A percentile compares a stretch with the other conserved stretches of the same genome.
phyloP scores from a whole-genome alignment of 2,113 vertebrate genomes.

The Xyrauchen texanus region DNA sequence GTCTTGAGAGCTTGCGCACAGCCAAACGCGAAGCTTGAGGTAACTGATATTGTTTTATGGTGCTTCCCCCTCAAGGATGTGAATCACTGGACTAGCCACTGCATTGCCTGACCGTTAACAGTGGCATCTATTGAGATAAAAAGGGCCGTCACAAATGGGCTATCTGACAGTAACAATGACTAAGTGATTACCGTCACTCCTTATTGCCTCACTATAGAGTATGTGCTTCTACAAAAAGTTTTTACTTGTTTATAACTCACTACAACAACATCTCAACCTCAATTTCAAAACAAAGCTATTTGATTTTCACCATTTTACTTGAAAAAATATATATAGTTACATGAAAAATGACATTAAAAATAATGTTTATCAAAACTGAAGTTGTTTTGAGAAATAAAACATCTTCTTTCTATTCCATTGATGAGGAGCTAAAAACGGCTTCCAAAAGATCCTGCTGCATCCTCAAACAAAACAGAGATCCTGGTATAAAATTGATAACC shows the following conservation, averaged over 20 bases:
- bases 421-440: neutral
- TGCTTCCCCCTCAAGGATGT: conserved; percentile 7
- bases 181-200: neutral
- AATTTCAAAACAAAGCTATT: too few species aligned
- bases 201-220: neutral
- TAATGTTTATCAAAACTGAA: too few species aligned
- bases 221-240: too few species aligned
- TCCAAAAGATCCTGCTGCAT: too few species aligned
- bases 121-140: neutral
- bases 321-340: too few species aligned
- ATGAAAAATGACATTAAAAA: too few species aligned
- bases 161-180: neutral
- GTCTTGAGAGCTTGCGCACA: neutral
- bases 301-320: too few species aligned
- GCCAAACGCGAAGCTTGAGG: neutral
- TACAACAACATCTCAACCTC: too few species aligned
- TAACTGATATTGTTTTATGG: conserved; percentile 7
- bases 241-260: too few species aligned
- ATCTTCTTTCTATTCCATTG: too few species aligned
- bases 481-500: neutral
- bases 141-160: neutral
- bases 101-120: neutral
- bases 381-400: too few species aligned
- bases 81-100: conserved; percentile 22
- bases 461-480: neutral